phyloP scores from a whole-genome alignment of 2,888 invertebrate species.

The Lampropteryx suffumata region DNA sequence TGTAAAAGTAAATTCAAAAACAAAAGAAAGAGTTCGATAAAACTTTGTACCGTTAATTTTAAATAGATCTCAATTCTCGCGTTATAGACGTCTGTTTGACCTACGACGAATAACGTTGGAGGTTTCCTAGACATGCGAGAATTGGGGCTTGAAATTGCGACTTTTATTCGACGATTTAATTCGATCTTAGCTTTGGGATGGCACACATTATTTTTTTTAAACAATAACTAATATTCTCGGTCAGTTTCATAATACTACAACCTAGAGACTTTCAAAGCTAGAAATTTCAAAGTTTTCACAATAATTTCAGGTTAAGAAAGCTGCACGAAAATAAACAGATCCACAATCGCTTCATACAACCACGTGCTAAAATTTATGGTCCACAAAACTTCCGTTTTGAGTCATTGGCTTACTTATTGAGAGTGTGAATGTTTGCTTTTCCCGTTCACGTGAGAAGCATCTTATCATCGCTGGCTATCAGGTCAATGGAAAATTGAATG shows the following conservation, averaged over 20 bases:
- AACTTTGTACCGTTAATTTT: conserved; percentile 48
- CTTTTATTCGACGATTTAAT: too few relatives aligned
- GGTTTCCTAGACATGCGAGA: too few relatives aligned
- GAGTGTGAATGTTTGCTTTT: conserved; percentile 9
- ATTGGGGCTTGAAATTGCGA: too few relatives aligned
- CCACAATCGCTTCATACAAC: neutral
- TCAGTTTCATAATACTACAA: too few relatives aligned
- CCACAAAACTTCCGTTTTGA: conserved; percentile 4
- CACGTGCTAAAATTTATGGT: conserved; percentile 1
- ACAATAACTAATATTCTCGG: too few relatives aligned
- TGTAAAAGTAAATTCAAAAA: conserved; percentile 22
- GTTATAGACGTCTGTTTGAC: neutral
- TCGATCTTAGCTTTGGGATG: too few relatives aligned
- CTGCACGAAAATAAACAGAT: neutral
- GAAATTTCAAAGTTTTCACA: too few relatives aligned
- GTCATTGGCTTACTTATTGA: conserved; percentile 5
- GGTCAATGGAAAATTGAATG: conserved; percentile 15
- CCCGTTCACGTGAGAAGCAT: conserved; percentile 9
- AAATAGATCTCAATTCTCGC: neutral
- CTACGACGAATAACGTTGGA: too few relatives aligned
- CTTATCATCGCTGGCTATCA: conserved; percentile 11
- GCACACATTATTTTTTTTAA: too few relatives aligned
- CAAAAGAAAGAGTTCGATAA: conserved; percentile 43
- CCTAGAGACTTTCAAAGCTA: too few relatives aligned
- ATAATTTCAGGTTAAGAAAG: neutral